A percentile compares a stretch with the other conserved stretches of the same genome.
Conservation (phyloP, 2,888 invertebrate species). For the Polymixis flavicincta region DNA sequence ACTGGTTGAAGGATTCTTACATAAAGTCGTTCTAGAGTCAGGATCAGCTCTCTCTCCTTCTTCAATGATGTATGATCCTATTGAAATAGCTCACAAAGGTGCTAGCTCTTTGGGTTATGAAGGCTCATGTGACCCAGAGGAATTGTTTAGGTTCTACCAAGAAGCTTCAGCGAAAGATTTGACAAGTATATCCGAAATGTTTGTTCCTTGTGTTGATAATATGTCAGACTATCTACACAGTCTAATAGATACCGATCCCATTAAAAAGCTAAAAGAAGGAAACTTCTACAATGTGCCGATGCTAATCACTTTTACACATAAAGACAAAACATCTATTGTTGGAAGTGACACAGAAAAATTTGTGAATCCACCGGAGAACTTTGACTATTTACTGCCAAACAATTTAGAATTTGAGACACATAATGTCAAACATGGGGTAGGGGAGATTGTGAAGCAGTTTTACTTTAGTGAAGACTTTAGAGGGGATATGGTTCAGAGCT, state of each 20-base stretch:
- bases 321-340: slow-evolving; percentile 69
- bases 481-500: slow-evolving; percentile 68
- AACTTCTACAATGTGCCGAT: slow-evolving; percentile 78
- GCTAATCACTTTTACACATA: slow-evolving; percentile 76
- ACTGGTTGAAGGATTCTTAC: slow-evolving; percentile 76
- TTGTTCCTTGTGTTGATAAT: slow-evolving; percentile 81
- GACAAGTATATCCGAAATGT: slow-evolving; percentile 69
- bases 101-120: slow-evolving; percentile 86
- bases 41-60: slow-evolving; percentile 83
- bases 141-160: slow-evolving; percentile 75
- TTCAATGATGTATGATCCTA: slow-evolving; percentile 76
- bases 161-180: slow-evolving; percentile 66
- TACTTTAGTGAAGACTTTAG: slow-evolving; percentile 75
- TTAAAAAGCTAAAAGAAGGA: slow-evolving; percentile 71
- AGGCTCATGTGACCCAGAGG: slow-evolving; percentile 62
- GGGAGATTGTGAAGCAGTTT: slow-evolving; percentile 78
- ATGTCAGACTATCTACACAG: slow-evolving; percentile 63
- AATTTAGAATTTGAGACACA: slow-evolving; percentile 78
- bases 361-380: slow-evolving; percentile 70
- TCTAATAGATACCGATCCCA: slow-evolving; percentile 78
- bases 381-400: slow-evolving; percentile 79
- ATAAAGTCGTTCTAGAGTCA: slow-evolving; percentile 83
- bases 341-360: slow-evolving; percentile 69
- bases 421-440: slow-evolving; percentile 71
- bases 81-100: slow-evolving; percentile 76